Evolutionary conservation across 1,140 invertebrate genomes (phyloP).

Genomic region (Eriosoma lanigerum): DNA sequence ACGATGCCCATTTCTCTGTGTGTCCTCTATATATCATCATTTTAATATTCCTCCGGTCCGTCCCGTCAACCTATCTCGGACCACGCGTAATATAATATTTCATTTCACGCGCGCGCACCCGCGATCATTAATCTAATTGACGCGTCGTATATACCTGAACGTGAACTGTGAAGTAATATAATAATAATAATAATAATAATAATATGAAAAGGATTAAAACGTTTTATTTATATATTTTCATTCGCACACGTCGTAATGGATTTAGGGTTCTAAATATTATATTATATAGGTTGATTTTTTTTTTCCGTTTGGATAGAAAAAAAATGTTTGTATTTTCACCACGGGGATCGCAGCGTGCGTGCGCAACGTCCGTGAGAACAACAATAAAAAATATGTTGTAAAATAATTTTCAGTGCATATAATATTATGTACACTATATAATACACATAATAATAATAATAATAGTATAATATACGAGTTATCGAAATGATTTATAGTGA

Average conservation of each 20-base stretch:
- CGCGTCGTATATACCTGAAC: not conserved
- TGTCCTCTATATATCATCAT: too few species aligned
- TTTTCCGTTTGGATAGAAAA: too few species aligned
- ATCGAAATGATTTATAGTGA: slow-evolving; percentile 32
- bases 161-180: too few species aligned
- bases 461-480: not conserved
- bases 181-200: too few species aligned
- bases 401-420: not conserved
- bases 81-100: slow-evolving; percentile 8
- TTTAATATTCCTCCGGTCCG: not conserved
- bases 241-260: too few species aligned
- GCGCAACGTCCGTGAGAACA: slow-evolving; percentile 11
- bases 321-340: too few species aligned
- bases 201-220: too few species aligned
- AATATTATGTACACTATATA: not conserved
- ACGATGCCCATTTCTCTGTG: not conserved
- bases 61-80: not conserved
- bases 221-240: too few species aligned
- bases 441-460: not conserved
- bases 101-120: not conserved
- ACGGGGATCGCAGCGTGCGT: too few species aligned
- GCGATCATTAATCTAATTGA: slow-evolving; percentile 27
- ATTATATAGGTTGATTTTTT: too few species aligned
- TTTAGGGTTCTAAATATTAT: too few species aligned
- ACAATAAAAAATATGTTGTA: not conserved